Percentiles rank a stretch among this genome's conserved stretches.
phyloP scores from a whole-genome alignment of 2,888 invertebrate species.

The Nebria salina region DNA sequence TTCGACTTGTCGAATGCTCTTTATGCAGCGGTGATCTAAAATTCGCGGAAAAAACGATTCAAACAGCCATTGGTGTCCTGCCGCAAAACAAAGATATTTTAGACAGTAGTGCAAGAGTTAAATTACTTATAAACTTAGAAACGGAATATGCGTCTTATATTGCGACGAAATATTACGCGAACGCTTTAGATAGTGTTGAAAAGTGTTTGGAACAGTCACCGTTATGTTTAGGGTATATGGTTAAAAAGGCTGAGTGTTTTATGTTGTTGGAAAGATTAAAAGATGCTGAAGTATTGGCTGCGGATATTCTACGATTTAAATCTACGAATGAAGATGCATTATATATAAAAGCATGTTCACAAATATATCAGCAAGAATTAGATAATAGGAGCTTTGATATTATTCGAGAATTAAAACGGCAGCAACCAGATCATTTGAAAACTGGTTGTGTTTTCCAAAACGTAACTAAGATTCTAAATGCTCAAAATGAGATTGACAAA shows the following conservation, averaged over 20 bases:
- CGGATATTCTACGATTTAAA: constrained; percentile 79
- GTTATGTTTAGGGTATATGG: constrained; percentile 9
- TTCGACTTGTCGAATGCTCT: constrained; percentile 80
- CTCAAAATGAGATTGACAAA: constrained; percentile 77
- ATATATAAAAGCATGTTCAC: constrained; percentile 83
- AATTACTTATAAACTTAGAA: constrained; percentile 10
- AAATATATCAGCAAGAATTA: constrained; percentile 81
- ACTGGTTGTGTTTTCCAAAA: constrained; percentile 83
- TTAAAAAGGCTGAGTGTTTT: constrained; percentile 85
- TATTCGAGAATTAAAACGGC: constrained; percentile 83
- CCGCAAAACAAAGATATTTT: constrained; percentile 11
- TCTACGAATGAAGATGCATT: constrained; percentile 84
- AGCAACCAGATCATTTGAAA: constrained; percentile 86
- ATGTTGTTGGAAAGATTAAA: constrained; percentile 80
- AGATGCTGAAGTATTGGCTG: constrained; percentile 86
- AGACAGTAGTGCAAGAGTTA: not conserved
- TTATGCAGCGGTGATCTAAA: constrained; percentile 66
- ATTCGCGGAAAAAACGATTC: constrained; percentile 28
- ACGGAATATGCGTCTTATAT: constrained; percentile 10
- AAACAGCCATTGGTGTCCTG: constrained; percentile 23
- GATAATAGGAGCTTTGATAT: constrained; percentile 85
- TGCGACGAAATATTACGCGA: constrained; percentile 25
- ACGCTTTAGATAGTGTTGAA: constrained; percentile 25
- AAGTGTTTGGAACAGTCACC: constrained; percentile 19
- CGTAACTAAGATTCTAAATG: constrained; percentile 80